A percentile compares a stretch with the other conserved stretches of the same genome.
These are phyloP conservation scores for Chaetoderma sp. DNA, from an alignment of 2,888 invertebrate species.

Conservation along the genomic window DNA sequence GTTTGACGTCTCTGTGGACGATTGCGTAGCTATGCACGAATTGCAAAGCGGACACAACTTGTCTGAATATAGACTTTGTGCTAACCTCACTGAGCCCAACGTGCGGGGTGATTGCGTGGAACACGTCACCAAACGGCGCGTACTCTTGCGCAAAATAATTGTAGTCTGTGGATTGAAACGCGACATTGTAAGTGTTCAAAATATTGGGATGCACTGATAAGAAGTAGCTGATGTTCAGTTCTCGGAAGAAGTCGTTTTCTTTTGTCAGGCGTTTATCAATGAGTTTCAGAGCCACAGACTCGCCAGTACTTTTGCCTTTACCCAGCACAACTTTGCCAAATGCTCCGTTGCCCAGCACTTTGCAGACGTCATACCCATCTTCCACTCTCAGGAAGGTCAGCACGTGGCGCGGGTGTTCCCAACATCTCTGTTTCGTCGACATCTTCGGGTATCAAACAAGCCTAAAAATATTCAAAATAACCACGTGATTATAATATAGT, in stretches of 20 bases:
- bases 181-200: conserved; percentile 93
- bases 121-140: conserved; percentile 90
- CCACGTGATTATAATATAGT: too few relatives aligned
- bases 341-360: conserved; percentile 95
- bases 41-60: conserved; percentile 90
- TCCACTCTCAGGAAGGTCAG: conserved; percentile 73
- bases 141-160: conserved; percentile 95
- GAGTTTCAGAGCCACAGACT: conserved; percentile 88
- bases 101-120: conserved; percentile 74
- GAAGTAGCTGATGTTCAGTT: conserved; percentile 94
- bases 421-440: too few relatives aligned
- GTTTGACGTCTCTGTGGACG: conserved; percentile 94
- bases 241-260: conserved; percentile 87
- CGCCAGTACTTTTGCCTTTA: conserved; percentile 89
- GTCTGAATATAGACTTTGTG: conserved; percentile 87
- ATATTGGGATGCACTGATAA: conserved; percentile 92
- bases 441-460: too few relatives aligned
- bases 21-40: conserved; percentile 91
- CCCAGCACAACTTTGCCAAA: conserved; percentile 92
- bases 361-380: conserved; percentile 90
- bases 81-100: conserved; percentile 62
- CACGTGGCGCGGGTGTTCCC: too few relatives aligned
- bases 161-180: conserved; percentile 87
- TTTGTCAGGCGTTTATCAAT: conserved; percentile 71
- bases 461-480: too few relatives aligned